Evolutionary conservation across 2,797 vertebrate species (phyloP).

Genomic region (Rhinatrema bivittatum): DNA sequence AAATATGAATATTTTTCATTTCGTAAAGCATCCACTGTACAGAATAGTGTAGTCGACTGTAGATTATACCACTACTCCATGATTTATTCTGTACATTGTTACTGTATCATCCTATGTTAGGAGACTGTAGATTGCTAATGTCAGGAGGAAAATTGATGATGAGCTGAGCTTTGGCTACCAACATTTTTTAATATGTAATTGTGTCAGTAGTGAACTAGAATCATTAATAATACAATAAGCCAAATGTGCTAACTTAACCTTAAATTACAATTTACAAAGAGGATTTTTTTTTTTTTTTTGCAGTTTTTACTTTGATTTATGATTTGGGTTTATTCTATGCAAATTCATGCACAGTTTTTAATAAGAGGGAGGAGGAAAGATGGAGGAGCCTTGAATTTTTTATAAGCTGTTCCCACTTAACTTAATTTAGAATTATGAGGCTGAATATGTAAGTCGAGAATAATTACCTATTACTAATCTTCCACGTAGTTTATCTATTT

Average conservation of each 20-base stretch:
- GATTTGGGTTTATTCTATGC: conserved; percentile 89
- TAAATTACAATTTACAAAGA: conserved; percentile 89
- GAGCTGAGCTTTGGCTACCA: conserved; percentile 60
- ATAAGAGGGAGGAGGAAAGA: conserved; percentile 74
- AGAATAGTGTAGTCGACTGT: too few relatives aligned
- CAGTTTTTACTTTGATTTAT: conserved; percentile 87
- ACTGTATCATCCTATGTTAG: background rate
- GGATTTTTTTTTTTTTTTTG: too few relatives aligned
- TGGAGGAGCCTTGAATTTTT: conserved; percentile 85
- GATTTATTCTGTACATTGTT: too few relatives aligned
- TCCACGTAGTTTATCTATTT: conserved; percentile 70
- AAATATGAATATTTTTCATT: too few relatives aligned
- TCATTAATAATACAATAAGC: conserved; percentile 74
- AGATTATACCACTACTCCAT: too few relatives aligned
- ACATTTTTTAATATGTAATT: conserved; percentile 64
- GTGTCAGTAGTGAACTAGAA: conserved; percentile 63
- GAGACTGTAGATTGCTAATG: conserved; percentile 34
- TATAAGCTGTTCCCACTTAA: conserved; percentile 85
- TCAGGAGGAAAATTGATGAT: conserved; percentile 59
- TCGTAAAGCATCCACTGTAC: too few relatives aligned
- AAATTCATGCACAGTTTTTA: conserved; percentile 82
- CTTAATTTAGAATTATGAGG: conserved; percentile 97
- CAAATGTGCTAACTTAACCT: conserved; percentile 85
- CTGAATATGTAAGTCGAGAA: conserved; percentile 84
- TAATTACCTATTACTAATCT: conserved; percentile 94